These are phyloP conservation scores for Pararge aegeria DNA, from an alignment of 1,140 invertebrate genomes.

Conservation along the genomic window DNA sequence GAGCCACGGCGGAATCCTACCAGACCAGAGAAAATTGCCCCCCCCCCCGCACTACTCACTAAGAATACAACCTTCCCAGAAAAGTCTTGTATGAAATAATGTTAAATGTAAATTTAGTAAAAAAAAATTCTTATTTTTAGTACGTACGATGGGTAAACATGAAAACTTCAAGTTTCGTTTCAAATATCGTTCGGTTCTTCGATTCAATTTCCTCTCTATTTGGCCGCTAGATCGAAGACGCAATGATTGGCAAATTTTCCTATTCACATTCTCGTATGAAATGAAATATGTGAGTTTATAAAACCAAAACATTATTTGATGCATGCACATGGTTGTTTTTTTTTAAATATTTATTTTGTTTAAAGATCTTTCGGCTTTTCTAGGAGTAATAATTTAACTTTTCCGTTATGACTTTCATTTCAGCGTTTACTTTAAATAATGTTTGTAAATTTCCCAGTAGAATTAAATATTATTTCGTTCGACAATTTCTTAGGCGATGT, in stretches of 20 bases:
- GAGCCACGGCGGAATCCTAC: no score
- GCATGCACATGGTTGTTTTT: neutral
- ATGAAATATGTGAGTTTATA: neutral
- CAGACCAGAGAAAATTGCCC: no score
- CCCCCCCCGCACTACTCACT: no score
- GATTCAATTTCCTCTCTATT: conserved; percentile 12
- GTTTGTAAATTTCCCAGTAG: no score
- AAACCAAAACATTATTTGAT: neutral
- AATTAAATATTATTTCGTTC: no score
- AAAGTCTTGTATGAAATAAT: no score
- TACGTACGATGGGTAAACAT: neutral
- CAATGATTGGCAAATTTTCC: neutral
- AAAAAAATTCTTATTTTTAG: neutral
- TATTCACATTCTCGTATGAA: conserved; percentile 3
- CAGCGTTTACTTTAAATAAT: no score
- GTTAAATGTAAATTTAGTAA: neutral
- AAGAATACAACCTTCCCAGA: no score
- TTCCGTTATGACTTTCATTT: no score
- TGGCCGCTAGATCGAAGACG: conserved; percentile 1
- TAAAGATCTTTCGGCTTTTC: no score
- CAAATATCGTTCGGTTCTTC: conserved; percentile 6
- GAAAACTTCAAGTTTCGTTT: neutral
- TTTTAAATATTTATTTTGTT: neutral
- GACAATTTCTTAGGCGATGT: no score
- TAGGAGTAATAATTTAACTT: no score